These are phyloP conservation scores for Trisateles emortualis DNA, from an alignment of 2,888 invertebrate genomes.

Conservation along the genomic window DNA sequence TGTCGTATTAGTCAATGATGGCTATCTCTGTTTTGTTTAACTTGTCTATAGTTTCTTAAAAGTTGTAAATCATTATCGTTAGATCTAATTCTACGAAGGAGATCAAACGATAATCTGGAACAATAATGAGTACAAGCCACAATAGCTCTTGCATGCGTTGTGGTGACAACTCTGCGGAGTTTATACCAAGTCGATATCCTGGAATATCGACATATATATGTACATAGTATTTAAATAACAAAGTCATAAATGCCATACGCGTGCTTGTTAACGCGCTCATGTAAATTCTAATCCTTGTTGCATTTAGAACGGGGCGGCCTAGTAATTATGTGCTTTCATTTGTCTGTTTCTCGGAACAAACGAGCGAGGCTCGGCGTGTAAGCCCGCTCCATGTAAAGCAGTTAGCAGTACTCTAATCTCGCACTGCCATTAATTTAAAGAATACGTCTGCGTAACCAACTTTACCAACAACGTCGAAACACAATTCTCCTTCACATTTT, in stretches of 20 bases:
- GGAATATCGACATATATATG: constrained; percentile 35
- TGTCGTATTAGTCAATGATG: constrained; percentile 17
- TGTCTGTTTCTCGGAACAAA: constrained; percentile 84
- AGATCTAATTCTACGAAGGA: constrained; percentile 30
- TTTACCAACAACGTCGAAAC: constrained; percentile 81
- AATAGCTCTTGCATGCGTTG: constrained; percentile 30
- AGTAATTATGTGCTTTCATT: constrained; percentile 87
- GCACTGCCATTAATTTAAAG: constrained; percentile 85
- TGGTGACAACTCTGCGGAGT: constrained; percentile 3
- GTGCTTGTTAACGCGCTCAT: constrained; percentile 81
- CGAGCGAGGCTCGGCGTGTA: constrained; percentile 76
- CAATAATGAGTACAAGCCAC: constrained; percentile 25
- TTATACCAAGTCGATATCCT: constrained; percentile 42
- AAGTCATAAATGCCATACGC: constrained; percentile 84
- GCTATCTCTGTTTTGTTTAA: background rate
- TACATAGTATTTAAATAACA: constrained; percentile 73
- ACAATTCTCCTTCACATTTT: constrained; percentile 85
- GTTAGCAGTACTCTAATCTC: constrained; percentile 86
- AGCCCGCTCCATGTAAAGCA: constrained; percentile 84
- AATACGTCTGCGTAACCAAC: constrained; percentile 84
- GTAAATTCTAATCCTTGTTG: constrained; percentile 86
- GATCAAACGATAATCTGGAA: constrained; percentile 31
- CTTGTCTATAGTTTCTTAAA: constrained; percentile 21
- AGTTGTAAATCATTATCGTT: constrained; percentile 42
- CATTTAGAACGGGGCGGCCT: constrained; percentile 84